Conservation (phyloP, 1,140 invertebrate genomes). For the Berghia stephanieae region DNA sequence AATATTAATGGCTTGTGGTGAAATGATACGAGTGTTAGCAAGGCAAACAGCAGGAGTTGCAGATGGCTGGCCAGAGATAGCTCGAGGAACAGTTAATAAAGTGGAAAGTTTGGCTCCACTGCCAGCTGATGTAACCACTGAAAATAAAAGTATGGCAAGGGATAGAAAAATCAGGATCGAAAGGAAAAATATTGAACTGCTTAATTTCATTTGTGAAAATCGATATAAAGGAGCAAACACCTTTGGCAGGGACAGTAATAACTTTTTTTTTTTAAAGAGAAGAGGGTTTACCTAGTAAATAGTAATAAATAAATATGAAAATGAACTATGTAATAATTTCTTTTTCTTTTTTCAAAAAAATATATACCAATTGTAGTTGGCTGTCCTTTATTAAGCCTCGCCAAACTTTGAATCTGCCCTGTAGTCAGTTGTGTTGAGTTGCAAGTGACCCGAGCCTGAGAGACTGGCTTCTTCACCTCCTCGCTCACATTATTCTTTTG, state of each 20-base stretch:
- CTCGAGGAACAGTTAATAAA: constrained; percentile 20
- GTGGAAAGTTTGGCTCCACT: constrained; percentile 12
- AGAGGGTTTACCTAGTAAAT: too few relatives aligned
- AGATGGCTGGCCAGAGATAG: not conserved
- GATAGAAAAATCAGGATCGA: too few relatives aligned
- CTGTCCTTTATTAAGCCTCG: not conserved
- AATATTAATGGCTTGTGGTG: constrained; percentile 31
- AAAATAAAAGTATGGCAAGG: constrained; percentile 1
- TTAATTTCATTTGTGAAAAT: too few relatives aligned
- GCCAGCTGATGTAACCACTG: constrained; percentile 24
- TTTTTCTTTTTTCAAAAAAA: not conserved
- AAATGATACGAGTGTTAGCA: constrained; percentile 28
- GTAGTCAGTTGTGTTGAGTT: not conserved
- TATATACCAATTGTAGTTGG: not conserved
- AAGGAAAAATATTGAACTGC: too few relatives aligned
- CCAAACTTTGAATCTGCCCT: constrained; percentile 15
- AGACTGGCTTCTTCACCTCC: not conserved
- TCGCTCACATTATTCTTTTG: constrained; percentile 9
- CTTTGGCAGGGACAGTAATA: too few relatives aligned
- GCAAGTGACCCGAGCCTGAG: constrained; percentile 4
- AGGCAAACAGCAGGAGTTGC: constrained; percentile 12
- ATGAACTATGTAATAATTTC: not conserved
- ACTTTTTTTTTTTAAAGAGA: too few relatives aligned
- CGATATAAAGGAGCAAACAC: too few relatives aligned
- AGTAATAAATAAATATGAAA: not conserved